Base-by-base conservation (phyloP, 2,797 vertebrate species). In the Sebastes flavidus region DNA sequence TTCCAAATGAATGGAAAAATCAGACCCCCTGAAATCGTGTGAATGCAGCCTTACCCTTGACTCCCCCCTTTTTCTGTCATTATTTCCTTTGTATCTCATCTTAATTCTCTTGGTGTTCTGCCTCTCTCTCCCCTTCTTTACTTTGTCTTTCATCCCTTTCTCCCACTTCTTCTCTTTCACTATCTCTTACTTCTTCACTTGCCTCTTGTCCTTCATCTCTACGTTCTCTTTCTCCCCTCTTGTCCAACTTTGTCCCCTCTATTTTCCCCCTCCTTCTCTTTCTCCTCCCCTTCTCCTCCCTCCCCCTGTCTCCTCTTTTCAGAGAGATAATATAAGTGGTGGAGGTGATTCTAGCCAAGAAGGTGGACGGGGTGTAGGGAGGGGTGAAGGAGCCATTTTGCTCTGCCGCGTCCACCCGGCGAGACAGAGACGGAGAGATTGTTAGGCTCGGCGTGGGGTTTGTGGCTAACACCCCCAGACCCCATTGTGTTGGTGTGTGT, bases 371-470 rank as follows among this genome's bases (percentile, higher is more conserved):
- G 78, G 18, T 20, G 2, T 18, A 18, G 46, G n/a, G 62, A 38
- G 14, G 32, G 29, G 25, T 60, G 72, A 77, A 88, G 66, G 88
- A 87, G 87, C 82, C 94, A 93, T 96, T 95, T 94, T 95, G 90
- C 93, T 96, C 94, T 83, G 85, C 83, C 81, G 63, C 59, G 61
- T 94, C 80, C 88, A 88, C 86, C 52, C 78, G 86, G 84, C 65
- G 25, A 86, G 83, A 88, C 69, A 42, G 77, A 85, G 74, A 71
- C 42, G 29, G 59, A 58, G 80, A 89, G 92, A 95, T 96, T 77
- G 86, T 97, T 96, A 94, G 94, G 90, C 94, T 88, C 91, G 94
- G 93, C 95, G 96, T 96, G 95, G 95, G 93, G 93, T 91, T 91
- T 91, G 68, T 65, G 46, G 85, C 75, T 46, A 65, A 74, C 91